Base-by-base conservation (phyloP, 2,113 vertebrate species). In the Catagonus wagneri region DNA sequence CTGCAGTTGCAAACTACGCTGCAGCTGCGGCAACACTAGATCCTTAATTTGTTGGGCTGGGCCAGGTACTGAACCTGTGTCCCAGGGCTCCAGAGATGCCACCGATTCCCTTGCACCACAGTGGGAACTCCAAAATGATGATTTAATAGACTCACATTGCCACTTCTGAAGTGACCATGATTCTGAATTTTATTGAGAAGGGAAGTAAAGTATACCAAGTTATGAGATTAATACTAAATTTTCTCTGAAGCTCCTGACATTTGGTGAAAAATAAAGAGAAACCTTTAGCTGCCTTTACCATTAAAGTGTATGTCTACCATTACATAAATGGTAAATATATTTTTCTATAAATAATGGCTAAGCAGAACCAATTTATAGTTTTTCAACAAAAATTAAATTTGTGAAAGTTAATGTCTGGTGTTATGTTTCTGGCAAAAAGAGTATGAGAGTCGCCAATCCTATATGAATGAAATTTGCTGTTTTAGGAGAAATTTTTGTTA, bases 341-440 rank as follows among this genome's bases (percentile, higher is more conserved):
- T 14, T 34, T 87, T 71, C 32, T 75, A 7, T 75, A 65, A 75
- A 61, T 92, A 78, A 78, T 95, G 71, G 50, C 63, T 93, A 72
- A 83, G 56, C 36, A 54, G 19, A 29, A 44, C 39, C 72, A 36
- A 87, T 93, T 95, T 60, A 72, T 69, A 19, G 50, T 50, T 94
- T 95, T 96, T 81, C 58, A 58, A 58, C n/a, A 29, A 61, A 80
- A 92, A 87, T 86, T 68, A 74, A 94, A 65, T 85, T 87, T 65
- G 16, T 56, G 69, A 16, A 74, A 61, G 36, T 94, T 79, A 86
- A 94, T 79, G 32, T 93, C 81, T 87, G n/a, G 11, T 23, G 12
- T 80, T 58, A 52, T 89, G 27, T 66, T 83, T 90, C 39, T 56
- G 66, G 72, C 34, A 96, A 96, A 93, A 61, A 68, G 44, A 78